These are phyloP conservation scores for Proterorhinus semilunaris DNA, from an alignment of 2,113 vertebrate species.

Conservation along the genomic window DNA sequence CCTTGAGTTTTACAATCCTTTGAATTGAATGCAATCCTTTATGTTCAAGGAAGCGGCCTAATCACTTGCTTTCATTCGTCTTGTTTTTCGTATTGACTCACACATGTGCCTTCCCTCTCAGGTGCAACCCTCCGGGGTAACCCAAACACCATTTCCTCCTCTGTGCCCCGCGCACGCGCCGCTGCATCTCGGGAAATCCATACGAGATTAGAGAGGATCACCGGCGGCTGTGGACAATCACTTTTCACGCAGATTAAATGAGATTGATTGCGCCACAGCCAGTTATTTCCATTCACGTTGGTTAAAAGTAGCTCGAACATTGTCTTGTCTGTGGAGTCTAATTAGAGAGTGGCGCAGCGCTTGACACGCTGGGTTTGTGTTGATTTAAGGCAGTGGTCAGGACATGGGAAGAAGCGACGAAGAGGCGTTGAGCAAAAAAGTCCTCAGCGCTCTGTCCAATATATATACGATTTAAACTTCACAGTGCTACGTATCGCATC, in stretches of 20 bases:
- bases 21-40: too few species aligned
- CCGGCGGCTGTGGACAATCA: constrained; percentile 55
- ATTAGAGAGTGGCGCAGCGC: constrained; percentile 2
- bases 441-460: too few species aligned
- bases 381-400: not conserved
- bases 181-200: not conserved
- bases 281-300: constrained; percentile 34
- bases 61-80: constrained; percentile 37
- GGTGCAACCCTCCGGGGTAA: not conserved
- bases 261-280: constrained; percentile 46
- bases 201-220: constrained; percentile 57
- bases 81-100: constrained; percentile 46
- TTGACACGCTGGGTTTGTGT: constrained; percentile 3
- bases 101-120: not conserved
- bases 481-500: too few species aligned
- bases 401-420: too few species aligned
- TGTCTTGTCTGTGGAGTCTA: constrained; percentile 1
- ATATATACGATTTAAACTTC: too few species aligned
- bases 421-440: too few species aligned
- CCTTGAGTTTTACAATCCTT: too few species aligned
- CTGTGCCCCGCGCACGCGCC: too few species aligned
- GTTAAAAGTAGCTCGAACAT: constrained; percentile 23
- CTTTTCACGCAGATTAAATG: constrained; percentile 54
- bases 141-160: not conserved
- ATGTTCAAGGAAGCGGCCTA: too few species aligned